phyloP scores from a whole-genome alignment of 2,888 invertebrate species.

The Gibbula magus region DNA sequence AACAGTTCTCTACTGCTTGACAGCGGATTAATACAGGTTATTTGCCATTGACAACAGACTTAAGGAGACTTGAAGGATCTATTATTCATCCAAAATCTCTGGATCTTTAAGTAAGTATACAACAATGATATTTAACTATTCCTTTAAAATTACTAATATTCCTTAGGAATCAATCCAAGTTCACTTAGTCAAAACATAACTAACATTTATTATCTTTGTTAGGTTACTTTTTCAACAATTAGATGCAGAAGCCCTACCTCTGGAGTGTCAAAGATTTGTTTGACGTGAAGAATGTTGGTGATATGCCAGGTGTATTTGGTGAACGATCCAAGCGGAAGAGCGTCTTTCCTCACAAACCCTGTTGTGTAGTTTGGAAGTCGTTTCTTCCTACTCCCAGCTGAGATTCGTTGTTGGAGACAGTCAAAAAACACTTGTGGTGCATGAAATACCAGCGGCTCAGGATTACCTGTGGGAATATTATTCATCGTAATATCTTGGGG shows the following conservation, averaged over 20 bases:
- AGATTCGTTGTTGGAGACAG: constrained; percentile 83
- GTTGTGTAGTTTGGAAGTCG: constrained; percentile 82
- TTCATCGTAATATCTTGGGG: constrained; percentile 8
- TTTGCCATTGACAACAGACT: no score
- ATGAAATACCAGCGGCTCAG: constrained; percentile 83
- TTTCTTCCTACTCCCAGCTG: constrained; percentile 80
- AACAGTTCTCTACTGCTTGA: no score
- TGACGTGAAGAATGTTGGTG: constrained; percentile 83
- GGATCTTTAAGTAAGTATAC: no score
- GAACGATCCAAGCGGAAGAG: constrained; percentile 81
- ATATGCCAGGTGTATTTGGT: constrained; percentile 85
- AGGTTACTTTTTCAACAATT: no score
- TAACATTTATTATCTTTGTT: no score
- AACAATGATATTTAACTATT: no score
- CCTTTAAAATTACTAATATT: no score
- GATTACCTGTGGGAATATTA: constrained; percentile 74
- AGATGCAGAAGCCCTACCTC: constrained; percentile 74
- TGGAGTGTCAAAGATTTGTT: constrained; percentile 84
- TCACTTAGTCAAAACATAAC: no score
- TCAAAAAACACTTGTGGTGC: constrained; percentile 84
- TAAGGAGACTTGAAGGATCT: no score
- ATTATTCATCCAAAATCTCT: no score
- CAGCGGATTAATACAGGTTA: no score
- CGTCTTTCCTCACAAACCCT: constrained; percentile 79
- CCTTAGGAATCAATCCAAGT: no score